Evolutionary conservation across 1,140 invertebrate genomes (phyloP).

Genomic region (Macrobrachium nipponense): DNA sequence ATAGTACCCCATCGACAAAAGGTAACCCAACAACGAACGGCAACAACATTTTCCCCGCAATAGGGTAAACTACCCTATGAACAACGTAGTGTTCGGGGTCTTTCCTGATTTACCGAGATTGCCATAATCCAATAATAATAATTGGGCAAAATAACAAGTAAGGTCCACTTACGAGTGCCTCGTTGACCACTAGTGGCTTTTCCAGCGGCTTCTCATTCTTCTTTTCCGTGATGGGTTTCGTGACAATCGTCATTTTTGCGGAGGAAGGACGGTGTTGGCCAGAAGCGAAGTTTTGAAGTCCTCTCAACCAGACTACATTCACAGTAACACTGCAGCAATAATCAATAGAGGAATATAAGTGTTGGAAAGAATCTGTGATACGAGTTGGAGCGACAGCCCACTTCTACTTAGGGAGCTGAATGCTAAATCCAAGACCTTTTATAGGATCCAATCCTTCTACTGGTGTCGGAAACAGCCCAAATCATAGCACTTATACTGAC

Average conservation of each 20-base stretch:
- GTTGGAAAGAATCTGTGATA: not conserved
- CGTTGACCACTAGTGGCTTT: conserved; percentile 74
- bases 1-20: too few relatives aligned
- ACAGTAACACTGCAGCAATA: conserved; percentile 10
- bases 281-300: not conserved
- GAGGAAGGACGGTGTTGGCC: not conserved
- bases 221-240: conserved; percentile 76
- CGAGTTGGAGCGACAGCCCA: not conserved
- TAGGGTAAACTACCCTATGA: too few relatives aligned
- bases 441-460: not conserved
- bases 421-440: not conserved
- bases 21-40: too few relatives aligned
- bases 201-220: conserved; percentile 74
- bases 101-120: too few relatives aligned
- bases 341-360: conserved; percentile 17
- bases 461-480: not conserved
- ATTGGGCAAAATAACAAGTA: too few relatives aligned
- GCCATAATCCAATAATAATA: too few relatives aligned
- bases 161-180: conserved; percentile 49
- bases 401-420: not conserved
- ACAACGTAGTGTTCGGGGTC: too few relatives aligned
- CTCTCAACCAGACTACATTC: not conserved
- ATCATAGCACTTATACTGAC: not conserved
- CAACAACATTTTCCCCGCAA: too few relatives aligned
- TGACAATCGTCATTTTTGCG: conserved; percentile 76